Percentiles rank a stretch among this genome's conserved stretches.
These are phyloP conservation scores for Oxyscelio sp. DNA, from an alignment of 2,888 invertebrate genomes.

Conservation along the genomic window DNA sequence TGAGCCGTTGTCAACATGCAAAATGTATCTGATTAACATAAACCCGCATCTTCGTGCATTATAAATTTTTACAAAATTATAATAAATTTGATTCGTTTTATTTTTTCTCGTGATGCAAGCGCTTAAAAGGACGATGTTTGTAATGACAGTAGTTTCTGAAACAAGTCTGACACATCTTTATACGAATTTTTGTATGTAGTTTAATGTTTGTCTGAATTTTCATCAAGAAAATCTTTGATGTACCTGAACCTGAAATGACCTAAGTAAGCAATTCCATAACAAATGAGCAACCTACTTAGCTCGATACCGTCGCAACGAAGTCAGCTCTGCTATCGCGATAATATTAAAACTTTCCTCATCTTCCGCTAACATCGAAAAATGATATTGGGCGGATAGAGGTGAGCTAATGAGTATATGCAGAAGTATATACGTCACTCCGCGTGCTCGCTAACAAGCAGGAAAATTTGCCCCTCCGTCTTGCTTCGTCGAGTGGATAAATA, in stretches of 20 bases:
- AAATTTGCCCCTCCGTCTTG: slow-evolving; percentile 72
- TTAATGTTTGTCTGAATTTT: slow-evolving; percentile 47
- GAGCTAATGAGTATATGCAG: slow-evolving; percentile 42
- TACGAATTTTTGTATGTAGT: slow-evolving; percentile 3
- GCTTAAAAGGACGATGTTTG: neutral
- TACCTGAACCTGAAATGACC: slow-evolving; percentile 48
- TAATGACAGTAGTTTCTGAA: slow-evolving; percentile 3
- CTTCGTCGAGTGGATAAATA: slow-evolving; percentile 39
- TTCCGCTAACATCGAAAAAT: slow-evolving; percentile 88
- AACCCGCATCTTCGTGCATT: neutral
- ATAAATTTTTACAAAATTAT: slow-evolving; percentile 2
- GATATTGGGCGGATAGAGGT: slow-evolving; percentile 56
- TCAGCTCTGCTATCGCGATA: slow-evolving; percentile 76
- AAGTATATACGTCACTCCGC: slow-evolving; percentile 57
- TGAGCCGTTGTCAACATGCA: neutral
- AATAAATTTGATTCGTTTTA: neutral
- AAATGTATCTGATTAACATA: slow-evolving; percentile 1
- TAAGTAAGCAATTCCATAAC: slow-evolving; percentile 54
- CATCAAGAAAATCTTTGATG: slow-evolving; percentile 53
- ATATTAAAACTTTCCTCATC: slow-evolving; percentile 88
- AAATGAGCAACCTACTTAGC: slow-evolving; percentile 65
- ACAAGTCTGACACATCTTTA: neutral
- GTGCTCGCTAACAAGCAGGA: slow-evolving; percentile 74
- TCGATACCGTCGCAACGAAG: slow-evolving; percentile 55
- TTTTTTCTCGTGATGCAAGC: neutral